Conservation (phyloP, 2,797 vertebrate genomes). For the Setipinna tenuifilis region DNA sequence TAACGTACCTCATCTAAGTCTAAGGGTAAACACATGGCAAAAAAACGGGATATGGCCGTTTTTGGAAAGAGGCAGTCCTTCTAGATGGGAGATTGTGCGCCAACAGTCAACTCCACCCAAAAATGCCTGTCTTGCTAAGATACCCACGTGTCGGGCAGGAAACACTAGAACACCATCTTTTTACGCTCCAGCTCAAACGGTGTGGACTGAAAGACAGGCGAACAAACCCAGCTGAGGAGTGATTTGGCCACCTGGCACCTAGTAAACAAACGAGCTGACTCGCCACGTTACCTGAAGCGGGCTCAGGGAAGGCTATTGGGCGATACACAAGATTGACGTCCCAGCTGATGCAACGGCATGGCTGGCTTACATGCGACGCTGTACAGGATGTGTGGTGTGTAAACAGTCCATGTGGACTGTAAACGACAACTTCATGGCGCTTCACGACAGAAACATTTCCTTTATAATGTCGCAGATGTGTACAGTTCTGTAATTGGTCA, state of each 20-base stretch:
- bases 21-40: conserved; percentile 11
- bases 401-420: not conserved
- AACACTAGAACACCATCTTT: not conserved
- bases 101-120: not conserved
- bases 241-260: not conserved
- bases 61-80: not conserved
- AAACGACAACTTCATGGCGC: not conserved
- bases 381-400: not conserved
- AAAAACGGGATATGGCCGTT: conserved; percentile 3
- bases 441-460: not conserved
- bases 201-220: not conserved
- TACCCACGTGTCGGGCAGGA: not conserved
- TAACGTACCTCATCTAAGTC: not conserved
- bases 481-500: too few relatives aligned
- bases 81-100: not conserved
- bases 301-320: too few relatives aligned
- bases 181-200: not conserved
- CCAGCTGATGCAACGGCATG: not conserved
- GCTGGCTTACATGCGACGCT: not conserved
- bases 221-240: not conserved
- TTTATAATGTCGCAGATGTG: too few relatives aligned
- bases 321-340: not conserved
- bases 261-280: not conserved
- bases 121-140: not conserved
- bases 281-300: not conserved